A percentile compares a stretch with the other conserved stretches of the same genome.
These are phyloP conservation scores for Drosophila pectinifera DNA, from an alignment of 1,140 invertebrate genomes.

Conservation along the genomic window DNA sequence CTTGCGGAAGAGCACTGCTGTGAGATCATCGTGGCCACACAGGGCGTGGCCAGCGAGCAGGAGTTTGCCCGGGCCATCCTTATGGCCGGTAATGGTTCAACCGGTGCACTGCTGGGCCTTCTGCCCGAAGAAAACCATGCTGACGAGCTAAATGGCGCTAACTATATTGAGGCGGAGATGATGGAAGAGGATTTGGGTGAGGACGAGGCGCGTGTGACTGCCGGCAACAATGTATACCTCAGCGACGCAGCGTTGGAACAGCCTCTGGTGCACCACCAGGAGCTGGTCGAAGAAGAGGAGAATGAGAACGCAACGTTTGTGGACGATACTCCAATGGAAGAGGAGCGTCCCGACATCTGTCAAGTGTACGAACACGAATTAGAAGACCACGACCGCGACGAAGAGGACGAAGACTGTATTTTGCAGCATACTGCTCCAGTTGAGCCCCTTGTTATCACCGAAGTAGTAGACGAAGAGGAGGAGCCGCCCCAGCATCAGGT, in stretches of 20 bases:
- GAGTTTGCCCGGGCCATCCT: constrained; percentile 55
- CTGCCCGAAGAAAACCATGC: constrained; percentile 1
- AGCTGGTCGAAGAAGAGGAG: constrained; percentile 52
- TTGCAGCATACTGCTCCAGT: constrained; percentile 10
- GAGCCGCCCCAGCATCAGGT: constrained; percentile 2
- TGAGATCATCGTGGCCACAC: constrained; percentile 63
- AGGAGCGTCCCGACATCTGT: constrained; percentile 62
- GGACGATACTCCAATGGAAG: constrained; percentile 50
- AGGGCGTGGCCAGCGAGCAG: constrained; percentile 51
- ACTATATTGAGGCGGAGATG: constrained; percentile 37
- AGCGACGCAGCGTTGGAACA: constrained; percentile 66
- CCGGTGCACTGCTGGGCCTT: constrained; percentile 33
- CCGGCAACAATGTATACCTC: constrained; percentile 54
- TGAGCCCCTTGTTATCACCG: constrained; percentile 27
- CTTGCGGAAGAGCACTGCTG: constrained; percentile 65
- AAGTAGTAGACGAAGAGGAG: constrained; percentile 24
- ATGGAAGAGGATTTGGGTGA: constrained; percentile 25
- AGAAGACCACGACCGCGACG: constrained; percentile 62
- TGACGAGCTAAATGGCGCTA: constrained; percentile 37
- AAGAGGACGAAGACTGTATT: constrained; percentile 24
- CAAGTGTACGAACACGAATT: constrained; percentile 67
- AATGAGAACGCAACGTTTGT: constrained; percentile 54
- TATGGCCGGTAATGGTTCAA: constrained; percentile 27
- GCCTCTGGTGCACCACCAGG: constrained; percentile 28
- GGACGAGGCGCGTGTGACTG: constrained; percentile 14